These are phyloP conservation scores for Lamellibrachia columna DNA, from an alignment of 2,888 invertebrate genomes.

Conservation along the genomic window DNA sequence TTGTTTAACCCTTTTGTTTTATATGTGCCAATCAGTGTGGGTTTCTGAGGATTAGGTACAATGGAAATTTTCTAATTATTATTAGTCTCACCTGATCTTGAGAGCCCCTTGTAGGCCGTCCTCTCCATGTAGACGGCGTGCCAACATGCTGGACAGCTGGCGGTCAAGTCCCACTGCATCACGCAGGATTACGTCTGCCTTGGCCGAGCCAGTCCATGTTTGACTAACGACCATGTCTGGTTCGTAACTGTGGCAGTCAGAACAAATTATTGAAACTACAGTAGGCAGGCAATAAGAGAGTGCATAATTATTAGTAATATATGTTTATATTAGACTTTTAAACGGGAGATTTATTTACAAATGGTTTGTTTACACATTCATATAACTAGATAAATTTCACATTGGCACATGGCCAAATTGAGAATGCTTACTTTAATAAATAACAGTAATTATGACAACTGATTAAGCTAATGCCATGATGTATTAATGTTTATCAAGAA, in stretches of 20 bases:
- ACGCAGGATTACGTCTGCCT: conserved; percentile 54
- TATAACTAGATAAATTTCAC: no score
- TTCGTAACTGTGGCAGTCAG: conserved; percentile 39
- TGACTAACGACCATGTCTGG: conserved; percentile 46
- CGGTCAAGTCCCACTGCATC: conserved; percentile 55
- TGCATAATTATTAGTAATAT: background rate
- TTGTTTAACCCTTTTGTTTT: no score
- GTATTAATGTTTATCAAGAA: no score
- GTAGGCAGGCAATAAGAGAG: background rate
- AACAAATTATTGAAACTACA: background rate
- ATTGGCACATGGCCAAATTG: no score
- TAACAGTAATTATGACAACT: no score
- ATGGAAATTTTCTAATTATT: no score
- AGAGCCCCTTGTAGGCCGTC: conserved; percentile 44
- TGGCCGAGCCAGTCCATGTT: conserved; percentile 49
- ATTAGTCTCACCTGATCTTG: conserved; percentile 27
- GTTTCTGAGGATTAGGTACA: no score
- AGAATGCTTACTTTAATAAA: no score
- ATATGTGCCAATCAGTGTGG: no score
- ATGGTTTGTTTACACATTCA: background rate
- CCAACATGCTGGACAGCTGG: conserved; percentile 54
- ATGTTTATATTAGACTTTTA: background rate
- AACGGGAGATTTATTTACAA: background rate
- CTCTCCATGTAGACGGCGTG: conserved; percentile 52
- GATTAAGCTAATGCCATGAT: no score